These are phyloP conservation scores for Chelon labrosus DNA, from an alignment of 2,797 vertebrate genomes.

Conservation along the genomic window DNA sequence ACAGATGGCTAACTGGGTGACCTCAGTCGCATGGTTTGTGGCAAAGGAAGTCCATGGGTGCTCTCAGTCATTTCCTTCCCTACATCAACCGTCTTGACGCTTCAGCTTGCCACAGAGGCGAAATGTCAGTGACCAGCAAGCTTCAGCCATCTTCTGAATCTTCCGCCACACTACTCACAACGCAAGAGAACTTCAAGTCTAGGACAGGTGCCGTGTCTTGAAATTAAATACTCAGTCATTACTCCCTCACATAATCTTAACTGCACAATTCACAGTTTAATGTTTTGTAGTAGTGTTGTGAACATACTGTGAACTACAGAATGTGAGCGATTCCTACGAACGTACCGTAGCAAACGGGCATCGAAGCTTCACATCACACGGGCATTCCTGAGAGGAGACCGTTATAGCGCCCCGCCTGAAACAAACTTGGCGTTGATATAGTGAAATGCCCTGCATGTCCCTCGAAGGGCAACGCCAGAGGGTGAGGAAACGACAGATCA, in stretches of 20 bases:
- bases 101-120: constrained; percentile 14
- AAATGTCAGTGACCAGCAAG: constrained; percentile 35
- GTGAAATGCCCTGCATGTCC: constrained; percentile 28
- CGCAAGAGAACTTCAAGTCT: constrained; percentile 7
- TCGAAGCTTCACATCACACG: neutral
- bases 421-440: constrained; percentile 51
- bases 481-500: constrained; percentile 21
- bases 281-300: neutral
- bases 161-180: constrained; percentile 44
- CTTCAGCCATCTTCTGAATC: constrained; percentile 52
- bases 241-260: constrained; percentile 16
- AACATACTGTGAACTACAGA: constrained; percentile 9
- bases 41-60: constrained; percentile 47
- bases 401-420: constrained; percentile 54
- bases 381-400: constrained; percentile 45
- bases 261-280: constrained; percentile 32
- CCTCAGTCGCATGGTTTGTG: constrained; percentile 42
- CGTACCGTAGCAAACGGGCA: constrained; percentile 2
- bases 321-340: constrained; percentile 17
- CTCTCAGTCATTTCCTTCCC: constrained; percentile 35
- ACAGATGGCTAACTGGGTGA: constrained; percentile 53
- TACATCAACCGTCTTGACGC: neutral
- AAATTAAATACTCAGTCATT: constrained; percentile 19
- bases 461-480: constrained; percentile 23
- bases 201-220: constrained; percentile 25